Conservation (phyloP, 37 sponge, comb jelly and placozoan species). For the Eunapius fragilis region DNA sequence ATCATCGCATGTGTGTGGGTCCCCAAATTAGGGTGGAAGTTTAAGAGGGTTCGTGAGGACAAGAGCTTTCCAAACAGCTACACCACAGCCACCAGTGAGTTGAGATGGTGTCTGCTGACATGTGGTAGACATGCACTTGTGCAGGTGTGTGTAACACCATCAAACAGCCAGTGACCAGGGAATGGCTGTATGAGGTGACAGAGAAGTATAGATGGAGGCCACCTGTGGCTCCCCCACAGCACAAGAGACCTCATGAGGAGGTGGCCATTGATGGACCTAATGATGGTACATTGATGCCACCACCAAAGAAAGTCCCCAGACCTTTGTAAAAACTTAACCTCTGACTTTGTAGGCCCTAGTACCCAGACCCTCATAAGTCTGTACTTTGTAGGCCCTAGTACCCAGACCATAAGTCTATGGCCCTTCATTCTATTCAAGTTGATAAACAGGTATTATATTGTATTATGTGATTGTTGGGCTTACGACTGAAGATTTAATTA, state of each 20-base stretch:
- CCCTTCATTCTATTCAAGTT: too few species aligned
- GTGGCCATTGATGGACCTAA: background rate
- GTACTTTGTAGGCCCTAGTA: too few species aligned
- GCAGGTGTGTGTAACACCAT: conserved; percentile 83
- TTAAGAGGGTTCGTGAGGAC: conserved; percentile 88
- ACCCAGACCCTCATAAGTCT: too few species aligned
- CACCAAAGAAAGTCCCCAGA: conserved; percentile 35
- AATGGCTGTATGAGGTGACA: conserved; percentile 55
- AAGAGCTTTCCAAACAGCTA: conserved; percentile 89
- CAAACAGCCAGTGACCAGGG: conserved; percentile 73
- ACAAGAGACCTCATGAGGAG: conserved; percentile 21
- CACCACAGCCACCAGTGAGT: conserved; percentile 84
- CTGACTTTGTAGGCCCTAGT: background rate
- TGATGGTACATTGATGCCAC: conserved; percentile 43
- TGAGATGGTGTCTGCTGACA: background rate
- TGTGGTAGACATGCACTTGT: background rate
- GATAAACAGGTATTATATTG: too few species aligned
- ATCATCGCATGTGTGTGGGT: conserved; percentile 95
- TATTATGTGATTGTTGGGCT: too few species aligned
- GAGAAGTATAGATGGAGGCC: conserved; percentile 51
- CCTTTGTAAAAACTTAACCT: background rate
- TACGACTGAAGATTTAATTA: too few species aligned
- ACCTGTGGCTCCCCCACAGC: background rate
- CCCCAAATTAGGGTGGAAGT: conserved; percentile 64
- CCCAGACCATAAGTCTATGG: too few species aligned